Evolutionary conservation across 1,140 invertebrate genomes (phyloP).

Genomic region (Ceratosolen solmsi): DNA sequence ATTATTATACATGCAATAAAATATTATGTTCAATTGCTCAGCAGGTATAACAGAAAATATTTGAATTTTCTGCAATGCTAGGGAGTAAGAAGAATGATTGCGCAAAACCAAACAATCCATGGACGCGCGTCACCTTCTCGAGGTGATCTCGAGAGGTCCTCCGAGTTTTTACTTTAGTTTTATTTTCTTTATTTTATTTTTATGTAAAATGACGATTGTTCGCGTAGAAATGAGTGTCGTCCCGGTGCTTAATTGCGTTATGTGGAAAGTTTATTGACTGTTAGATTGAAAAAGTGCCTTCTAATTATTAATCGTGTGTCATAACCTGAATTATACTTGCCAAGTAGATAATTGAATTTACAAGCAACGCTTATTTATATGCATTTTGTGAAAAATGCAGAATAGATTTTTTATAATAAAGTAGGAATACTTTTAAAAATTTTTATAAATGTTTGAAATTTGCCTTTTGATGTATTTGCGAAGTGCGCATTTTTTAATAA

Average conservation of each 20-base stretch:
- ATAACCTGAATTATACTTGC: constrained; percentile 34
- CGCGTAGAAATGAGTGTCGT: background rate
- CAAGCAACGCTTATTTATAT: background rate
- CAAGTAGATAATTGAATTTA: constrained; percentile 9
- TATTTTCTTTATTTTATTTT: constrained; percentile 28
- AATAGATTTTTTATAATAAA: constrained; percentile 9
- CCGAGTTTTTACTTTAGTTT: background rate
- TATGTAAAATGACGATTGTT: background rate
- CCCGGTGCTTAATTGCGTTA: constrained; percentile 21
- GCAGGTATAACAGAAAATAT: constrained; percentile 3
- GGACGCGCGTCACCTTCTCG: constrained; percentile 43
- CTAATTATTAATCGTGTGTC: constrained; percentile 10
- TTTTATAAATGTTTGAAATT: background rate
- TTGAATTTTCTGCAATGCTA: background rate
- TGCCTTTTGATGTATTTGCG: background rate
- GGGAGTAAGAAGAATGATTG: background rate
- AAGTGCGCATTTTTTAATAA: constrained; percentile 18
- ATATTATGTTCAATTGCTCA: background rate
- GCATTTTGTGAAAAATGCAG: background rate
- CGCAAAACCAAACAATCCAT: constrained; percentile 48
- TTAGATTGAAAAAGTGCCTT: constrained; percentile 28
- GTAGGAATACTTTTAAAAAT: constrained; percentile 7
- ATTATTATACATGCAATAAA: background rate
- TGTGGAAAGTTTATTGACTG: constrained; percentile 19
- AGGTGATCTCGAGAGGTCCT: constrained; percentile 22